phyloP scores from a whole-genome alignment of 2,797 vertebrate genomes.

The Moxostoma hubbsi region DNA sequence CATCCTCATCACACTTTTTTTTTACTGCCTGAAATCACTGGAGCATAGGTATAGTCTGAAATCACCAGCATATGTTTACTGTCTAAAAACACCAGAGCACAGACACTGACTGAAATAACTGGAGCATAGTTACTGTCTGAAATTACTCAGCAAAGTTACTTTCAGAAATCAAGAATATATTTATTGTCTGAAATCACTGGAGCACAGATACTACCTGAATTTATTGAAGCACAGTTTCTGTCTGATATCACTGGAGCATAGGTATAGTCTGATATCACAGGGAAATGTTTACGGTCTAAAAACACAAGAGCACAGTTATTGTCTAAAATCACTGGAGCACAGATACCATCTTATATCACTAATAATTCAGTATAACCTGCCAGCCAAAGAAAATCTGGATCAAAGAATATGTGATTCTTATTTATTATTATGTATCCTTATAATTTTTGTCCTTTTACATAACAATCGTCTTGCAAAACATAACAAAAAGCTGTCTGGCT shows the following conservation, averaged over 20 bases:
- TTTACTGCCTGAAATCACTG: too few species aligned
- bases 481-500: neutral
- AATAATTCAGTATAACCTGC: neutral
- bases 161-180: neutral
- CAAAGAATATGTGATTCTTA: neutral
- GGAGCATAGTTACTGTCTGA: neutral
- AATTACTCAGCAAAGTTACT: constrained; percentile 5
- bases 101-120: neutral
- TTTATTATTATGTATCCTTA: neutral
- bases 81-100: neutral
- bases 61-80: neutral
- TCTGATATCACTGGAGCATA: too few species aligned
- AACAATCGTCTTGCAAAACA: neutral
- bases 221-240: neutral
- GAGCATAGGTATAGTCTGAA: too few species aligned
- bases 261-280: too few species aligned
- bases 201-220: neutral
- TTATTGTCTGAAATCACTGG: neutral
- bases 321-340: too few species aligned
- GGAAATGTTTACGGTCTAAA: neutral
- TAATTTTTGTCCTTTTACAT: neutral
- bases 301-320: neutral
- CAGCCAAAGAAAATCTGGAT: neutral
- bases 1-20: neutral
- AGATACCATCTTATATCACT: too few species aligned